These are phyloP conservation scores for Microcaecilia unicolor DNA, from an alignment of 2,797 vertebrate genomes.

Conservation along the genomic window DNA sequence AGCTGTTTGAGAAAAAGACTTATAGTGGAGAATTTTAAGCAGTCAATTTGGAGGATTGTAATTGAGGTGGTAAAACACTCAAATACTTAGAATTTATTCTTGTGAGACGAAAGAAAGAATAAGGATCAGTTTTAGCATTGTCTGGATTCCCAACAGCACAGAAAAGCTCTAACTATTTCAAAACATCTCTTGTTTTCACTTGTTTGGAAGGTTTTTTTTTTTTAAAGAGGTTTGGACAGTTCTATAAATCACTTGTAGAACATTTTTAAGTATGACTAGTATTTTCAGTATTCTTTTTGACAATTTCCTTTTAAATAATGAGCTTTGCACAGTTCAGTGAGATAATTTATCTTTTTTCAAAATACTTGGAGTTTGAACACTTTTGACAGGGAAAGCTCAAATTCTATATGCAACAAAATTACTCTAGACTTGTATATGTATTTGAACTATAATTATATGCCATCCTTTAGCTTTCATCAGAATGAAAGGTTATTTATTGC, in stretches of 20 bases:
- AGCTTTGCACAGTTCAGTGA: constrained; percentile 13
- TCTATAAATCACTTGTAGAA: constrained; percentile 18
- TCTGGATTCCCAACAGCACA: constrained; percentile 10
- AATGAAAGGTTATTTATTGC: constrained; percentile 15
- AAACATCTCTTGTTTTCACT: constrained; percentile 8
- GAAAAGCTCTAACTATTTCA: constrained; percentile 9
- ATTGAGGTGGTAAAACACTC: constrained; percentile 3
- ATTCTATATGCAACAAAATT: no score
- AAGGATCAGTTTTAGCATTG: constrained; percentile 22
- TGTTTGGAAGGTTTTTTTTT: constrained; percentile 22
- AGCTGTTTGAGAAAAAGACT: constrained; percentile 5
- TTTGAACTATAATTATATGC: constrained; percentile 8
- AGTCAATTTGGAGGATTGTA: constrained; percentile 14
- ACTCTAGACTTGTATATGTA: constrained; percentile 25
- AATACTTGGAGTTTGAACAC: constrained; percentile 3
- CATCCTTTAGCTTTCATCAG: constrained; percentile 20
- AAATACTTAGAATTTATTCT: constrained; percentile 16
- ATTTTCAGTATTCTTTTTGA: constrained; percentile 31
- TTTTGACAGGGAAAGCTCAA: no score
- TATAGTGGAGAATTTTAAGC: constrained; percentile 14
- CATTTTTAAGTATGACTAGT: constrained; percentile 32
- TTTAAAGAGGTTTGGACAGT: constrained; percentile 26
- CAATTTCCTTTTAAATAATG: constrained; percentile 38
- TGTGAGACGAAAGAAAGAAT: constrained; percentile 15
- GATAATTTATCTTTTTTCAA: constrained; percentile 24